Conservation (phyloP, 2,888 invertebrate genomes). For the Theretra japonica region DNA sequence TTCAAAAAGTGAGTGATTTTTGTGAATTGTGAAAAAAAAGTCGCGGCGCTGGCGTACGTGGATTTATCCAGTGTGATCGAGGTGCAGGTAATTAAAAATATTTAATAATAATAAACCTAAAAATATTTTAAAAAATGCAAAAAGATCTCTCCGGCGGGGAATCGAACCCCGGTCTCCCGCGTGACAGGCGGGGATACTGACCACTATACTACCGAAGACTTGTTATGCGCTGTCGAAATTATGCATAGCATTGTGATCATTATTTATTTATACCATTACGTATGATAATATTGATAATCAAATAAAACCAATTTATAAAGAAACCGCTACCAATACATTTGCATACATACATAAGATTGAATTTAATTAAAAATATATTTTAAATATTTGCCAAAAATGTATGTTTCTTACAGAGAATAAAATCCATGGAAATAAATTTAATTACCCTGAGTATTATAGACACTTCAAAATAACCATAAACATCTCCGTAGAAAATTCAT, state of each 20-base stretch:
- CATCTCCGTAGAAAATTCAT: too few species aligned
- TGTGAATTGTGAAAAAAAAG: conserved; percentile 62
- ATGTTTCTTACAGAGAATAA: too few species aligned
- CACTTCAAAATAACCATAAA: too few species aligned
- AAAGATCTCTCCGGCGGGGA: conserved; percentile 80
- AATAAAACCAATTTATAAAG: not conserved
- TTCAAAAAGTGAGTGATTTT: conserved; percentile 28
- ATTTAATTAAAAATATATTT: too few species aligned
- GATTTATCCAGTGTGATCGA: conserved; percentile 91
- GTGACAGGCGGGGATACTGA: conserved; percentile 86
- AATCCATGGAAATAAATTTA: too few species aligned
- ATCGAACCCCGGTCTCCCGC: conserved; percentile 86
- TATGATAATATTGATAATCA: not conserved
- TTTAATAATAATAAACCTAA: conserved; percentile 18
- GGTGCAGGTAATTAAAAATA: conserved; percentile 85
- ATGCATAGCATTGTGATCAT: not conserved
- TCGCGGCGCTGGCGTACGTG: conserved; percentile 89
- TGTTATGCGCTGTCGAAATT: rapidly evolving
- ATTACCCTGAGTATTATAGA: too few species aligned
- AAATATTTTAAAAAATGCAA: conserved; percentile 38
- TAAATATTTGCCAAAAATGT: too few species aligned
- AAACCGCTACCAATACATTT: too few species aligned
- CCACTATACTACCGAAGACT: conserved; percentile 85
- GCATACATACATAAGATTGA: too few species aligned
- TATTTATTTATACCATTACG: not conserved